These are phyloP conservation scores for Eudemis profundana DNA, from an alignment of 2,888 invertebrate species.

Conservation along the genomic window DNA sequence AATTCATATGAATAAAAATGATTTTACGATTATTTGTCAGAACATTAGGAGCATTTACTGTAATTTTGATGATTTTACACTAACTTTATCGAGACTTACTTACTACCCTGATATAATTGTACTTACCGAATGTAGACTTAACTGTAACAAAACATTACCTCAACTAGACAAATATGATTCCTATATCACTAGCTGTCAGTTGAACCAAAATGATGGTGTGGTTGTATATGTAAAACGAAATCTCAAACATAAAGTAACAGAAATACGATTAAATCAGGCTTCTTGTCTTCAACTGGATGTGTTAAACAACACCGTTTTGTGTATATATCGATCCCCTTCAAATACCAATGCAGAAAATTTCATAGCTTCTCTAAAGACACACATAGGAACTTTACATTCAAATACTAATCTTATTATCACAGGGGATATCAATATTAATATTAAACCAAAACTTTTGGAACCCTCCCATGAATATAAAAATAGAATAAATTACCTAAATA, in stretches of 20 bases:
- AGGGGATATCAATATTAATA: not conserved
- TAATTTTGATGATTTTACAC: conserved; percentile 11
- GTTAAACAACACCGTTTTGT: not conserved
- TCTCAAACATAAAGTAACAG: conserved; percentile 1
- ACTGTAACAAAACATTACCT: conserved; percentile 5
- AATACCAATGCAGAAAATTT: conserved; percentile 6
- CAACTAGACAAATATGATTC: conserved; percentile 3
- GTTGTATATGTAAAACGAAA: conserved; percentile 7
- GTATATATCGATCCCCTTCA: conserved; percentile 17
- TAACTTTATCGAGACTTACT: conserved; percentile 4
- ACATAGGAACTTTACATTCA: not conserved
- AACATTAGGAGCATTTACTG: conserved; percentile 18
- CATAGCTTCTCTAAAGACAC: not conserved
- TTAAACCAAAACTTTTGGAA: not conserved
- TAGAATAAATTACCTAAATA: conserved; percentile 1
- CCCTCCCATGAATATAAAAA: conserved; percentile 1
- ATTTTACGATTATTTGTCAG: conserved; percentile 14
- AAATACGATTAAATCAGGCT: conserved; percentile 1
- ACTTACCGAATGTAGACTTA: conserved; percentile 16
- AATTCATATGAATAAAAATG: not conserved
- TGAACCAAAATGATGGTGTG: conserved; percentile 16
- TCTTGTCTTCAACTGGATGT: conserved; percentile 6
- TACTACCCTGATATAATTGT: conserved; percentile 7
- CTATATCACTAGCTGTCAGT: not conserved
- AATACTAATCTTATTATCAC: conserved; percentile 4